A percentile compares a stretch with the other conserved stretches of the same genome.
These are phyloP conservation scores for Brenthis hecate DNA, from an alignment of 2,888 invertebrate genomes.

Conservation along the genomic window DNA sequence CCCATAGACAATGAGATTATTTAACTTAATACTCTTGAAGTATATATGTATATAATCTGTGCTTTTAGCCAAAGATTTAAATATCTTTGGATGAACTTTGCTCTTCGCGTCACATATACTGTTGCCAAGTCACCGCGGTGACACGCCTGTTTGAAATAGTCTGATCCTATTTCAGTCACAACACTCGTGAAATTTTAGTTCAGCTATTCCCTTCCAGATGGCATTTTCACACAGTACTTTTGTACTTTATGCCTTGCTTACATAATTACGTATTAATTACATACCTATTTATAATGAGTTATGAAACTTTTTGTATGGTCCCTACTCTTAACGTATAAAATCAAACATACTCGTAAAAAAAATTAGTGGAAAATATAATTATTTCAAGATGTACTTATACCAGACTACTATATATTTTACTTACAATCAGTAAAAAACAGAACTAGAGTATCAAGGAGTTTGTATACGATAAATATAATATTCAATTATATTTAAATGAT, in stretches of 20 bases:
- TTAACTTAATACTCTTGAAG: conserved; percentile 4
- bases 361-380: no score
- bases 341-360: no score
- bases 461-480: no score
- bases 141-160: conserved; percentile 69
- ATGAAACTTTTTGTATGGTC: no score
- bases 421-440: no score
- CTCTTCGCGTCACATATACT: conserved; percentile 58
- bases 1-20: neutral
- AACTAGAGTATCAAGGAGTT: no score
- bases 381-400: no score
- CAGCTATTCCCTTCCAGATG: conserved; percentile 68
- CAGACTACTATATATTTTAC: no score
- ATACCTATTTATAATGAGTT: no score
- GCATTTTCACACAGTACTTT: conserved; percentile 44
- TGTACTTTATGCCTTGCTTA: neutral
- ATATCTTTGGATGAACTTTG: conserved; percentile 67
- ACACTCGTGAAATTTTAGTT: conserved; percentile 41
- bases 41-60: no score
- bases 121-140: conserved; percentile 72
- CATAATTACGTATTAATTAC: neutral
- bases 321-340: no score
- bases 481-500: no score
- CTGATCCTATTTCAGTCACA: conserved; percentile 38
- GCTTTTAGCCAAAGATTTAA: conserved; percentile 42